Conservation (phyloP, 2,797 vertebrate species). For the Paratrypauchen microcephalus region DNA sequence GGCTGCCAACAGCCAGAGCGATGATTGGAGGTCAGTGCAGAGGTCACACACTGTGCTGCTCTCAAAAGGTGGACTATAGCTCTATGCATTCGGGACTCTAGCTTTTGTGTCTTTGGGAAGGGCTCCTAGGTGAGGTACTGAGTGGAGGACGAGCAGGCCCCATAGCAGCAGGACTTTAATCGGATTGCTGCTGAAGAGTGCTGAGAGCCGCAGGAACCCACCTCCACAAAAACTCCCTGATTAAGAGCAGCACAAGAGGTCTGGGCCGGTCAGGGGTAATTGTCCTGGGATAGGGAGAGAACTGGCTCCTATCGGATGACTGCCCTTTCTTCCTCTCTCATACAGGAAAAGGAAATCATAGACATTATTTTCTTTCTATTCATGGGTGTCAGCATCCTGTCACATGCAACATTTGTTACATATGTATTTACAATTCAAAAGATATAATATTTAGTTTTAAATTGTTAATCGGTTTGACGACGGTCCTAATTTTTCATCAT, state of each 20-base stretch:
- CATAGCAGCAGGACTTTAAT: slow-evolving; percentile 70
- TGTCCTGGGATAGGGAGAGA: slow-evolving; percentile 59
- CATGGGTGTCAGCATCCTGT: background rate
- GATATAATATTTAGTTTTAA: too few species aligned
- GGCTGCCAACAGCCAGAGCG: slow-evolving; percentile 66
- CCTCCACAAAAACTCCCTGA: slow-evolving; percentile 57
- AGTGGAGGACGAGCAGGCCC: slow-evolving; percentile 41
- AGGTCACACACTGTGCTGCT: slow-evolving; percentile 35
- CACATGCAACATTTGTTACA: too few species aligned
- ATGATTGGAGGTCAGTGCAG: slow-evolving; percentile 68
- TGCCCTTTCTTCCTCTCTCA: slow-evolving; percentile 18
- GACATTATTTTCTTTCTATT: background rate
- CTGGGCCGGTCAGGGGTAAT: slow-evolving; percentile 62
- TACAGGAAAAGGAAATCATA: background rate
- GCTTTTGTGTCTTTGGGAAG: slow-evolving; percentile 19
- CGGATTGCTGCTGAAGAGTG: slow-evolving; percentile 71
- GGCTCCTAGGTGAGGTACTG: slow-evolving; percentile 51
- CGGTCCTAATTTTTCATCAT: too few species aligned
- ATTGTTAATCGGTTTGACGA: too few species aligned
- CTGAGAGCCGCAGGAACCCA: slow-evolving; percentile 70
- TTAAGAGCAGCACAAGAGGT: slow-evolving; percentile 69
- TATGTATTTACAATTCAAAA: too few species aligned
- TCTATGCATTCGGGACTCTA: slow-evolving; percentile 1
- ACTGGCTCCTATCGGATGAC: slow-evolving; percentile 58
- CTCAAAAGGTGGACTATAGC: slow-evolving; percentile 23